Percentiles rank a stretch among this genome's conserved stretches.
Evolutionary conservation across 30 jellyfish, hydroid and myxozoan genomes (phyloP).

Genomic region (Euphysa ruthae): DNA sequence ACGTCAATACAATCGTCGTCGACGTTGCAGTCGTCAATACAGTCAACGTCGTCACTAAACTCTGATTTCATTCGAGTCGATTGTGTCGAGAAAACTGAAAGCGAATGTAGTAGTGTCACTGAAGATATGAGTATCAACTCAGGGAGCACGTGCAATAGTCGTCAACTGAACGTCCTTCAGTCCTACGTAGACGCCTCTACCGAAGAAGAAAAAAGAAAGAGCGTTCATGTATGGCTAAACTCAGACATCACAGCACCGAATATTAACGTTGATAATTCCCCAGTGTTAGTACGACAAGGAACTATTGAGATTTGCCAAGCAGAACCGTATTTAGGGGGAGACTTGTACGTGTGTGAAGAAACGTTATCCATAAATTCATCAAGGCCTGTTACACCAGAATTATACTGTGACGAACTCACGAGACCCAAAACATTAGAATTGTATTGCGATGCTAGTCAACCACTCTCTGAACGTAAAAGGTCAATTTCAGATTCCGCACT

Average conservation of each 20-base stretch:
- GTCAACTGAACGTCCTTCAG: not conserved
- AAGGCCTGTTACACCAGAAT: not conserved
- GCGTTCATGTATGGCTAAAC: not conserved
- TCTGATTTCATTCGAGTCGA: too few species aligned
- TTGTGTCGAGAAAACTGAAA: too few species aligned
- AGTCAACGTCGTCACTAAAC: too few species aligned
- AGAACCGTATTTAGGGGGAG: not conserved
- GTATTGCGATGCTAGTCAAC: too few species aligned
- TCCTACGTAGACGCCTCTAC: not conserved
- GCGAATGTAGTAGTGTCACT: not conserved
- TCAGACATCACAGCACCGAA: not conserved
- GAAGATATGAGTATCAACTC: not conserved
- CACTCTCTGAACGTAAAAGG: not conserved
- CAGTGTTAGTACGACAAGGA: not conserved
- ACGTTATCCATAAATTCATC: not conserved
- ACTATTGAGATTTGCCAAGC: not conserved
- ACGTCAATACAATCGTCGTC: too few species aligned
- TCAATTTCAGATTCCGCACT: not conserved
- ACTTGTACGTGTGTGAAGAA: not conserved
- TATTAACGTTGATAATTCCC: not conserved
- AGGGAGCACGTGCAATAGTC: not conserved
- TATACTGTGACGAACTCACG: not conserved
- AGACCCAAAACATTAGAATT: too few species aligned
- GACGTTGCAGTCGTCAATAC: too few species aligned
- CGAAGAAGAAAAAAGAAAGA: not conserved